These are phyloP conservation scores for Acanthiza pusilla DNA, from an alignment of 2,797 vertebrate species.

Conservation along the genomic window DNA sequence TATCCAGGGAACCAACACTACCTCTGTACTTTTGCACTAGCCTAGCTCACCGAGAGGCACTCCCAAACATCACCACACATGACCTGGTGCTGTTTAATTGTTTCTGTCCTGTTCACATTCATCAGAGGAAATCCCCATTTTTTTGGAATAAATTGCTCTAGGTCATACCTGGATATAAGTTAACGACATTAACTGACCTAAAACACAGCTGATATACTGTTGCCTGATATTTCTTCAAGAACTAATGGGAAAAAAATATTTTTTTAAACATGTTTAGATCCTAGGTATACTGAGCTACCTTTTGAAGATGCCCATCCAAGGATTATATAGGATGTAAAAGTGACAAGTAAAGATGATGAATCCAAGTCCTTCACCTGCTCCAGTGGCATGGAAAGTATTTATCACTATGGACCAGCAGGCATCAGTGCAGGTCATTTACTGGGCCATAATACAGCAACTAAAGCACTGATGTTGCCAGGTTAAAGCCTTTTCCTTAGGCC, in stretches of 20 bases:
- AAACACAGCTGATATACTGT: background rate
- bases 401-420: background rate
- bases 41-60: background rate
- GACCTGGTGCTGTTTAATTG: accelerated
- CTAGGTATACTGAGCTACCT: background rate
- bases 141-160: background rate
- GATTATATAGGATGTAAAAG: background rate
- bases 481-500: background rate
- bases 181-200: background rate
- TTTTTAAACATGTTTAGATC: background rate
- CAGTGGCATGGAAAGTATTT: background rate
- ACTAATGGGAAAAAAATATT: background rate
- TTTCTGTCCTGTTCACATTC: background rate
- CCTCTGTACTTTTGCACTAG: background rate
- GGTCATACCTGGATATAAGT: background rate
- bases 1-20: background rate
- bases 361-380: background rate
- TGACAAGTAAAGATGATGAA: background rate
- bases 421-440: background rate
- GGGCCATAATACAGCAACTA: background rate
- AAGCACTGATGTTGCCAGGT: background rate
- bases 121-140: background rate
- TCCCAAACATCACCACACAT: background rate
- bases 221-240: background rate
- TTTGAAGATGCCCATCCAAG: background rate